These are phyloP conservation scores for Euspilapteryx auroguttella DNA, from an alignment of 2,888 invertebrate genomes.

Conservation along the genomic window DNA sequence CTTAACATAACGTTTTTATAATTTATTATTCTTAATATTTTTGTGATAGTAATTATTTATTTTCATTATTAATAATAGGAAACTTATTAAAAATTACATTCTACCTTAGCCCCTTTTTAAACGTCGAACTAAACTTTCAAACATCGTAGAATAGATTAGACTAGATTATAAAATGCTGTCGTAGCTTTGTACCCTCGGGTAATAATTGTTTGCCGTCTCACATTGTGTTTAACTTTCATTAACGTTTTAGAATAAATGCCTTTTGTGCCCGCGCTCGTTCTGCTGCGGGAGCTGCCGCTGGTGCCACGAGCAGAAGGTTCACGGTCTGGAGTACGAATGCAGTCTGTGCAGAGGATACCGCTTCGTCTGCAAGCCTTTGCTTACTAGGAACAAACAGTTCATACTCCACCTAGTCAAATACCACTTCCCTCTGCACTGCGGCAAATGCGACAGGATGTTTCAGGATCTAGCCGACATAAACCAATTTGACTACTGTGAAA, in stretches of 20 bases:
- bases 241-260: too few species aligned
- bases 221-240: slow-evolving; percentile 26
- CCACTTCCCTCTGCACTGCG: slow-evolving; percentile 39
- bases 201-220: background rate
- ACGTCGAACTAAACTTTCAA: too few species aligned
- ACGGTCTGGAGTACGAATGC: slow-evolving; percentile 39
- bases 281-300: slow-evolving; percentile 44
- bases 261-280: slow-evolving; percentile 38
- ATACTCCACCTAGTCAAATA: slow-evolving; percentile 26
- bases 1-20: too few species aligned
- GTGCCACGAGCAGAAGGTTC: slow-evolving; percentile 31
- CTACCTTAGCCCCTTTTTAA: too few species aligned
- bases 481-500: slow-evolving; percentile 33
- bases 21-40: too few species aligned
- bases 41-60: too few species aligned
- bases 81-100: too few species aligned
- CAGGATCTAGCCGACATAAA: slow-evolving; percentile 33
- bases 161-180: too few species aligned
- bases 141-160: too few species aligned
- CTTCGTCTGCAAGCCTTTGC: slow-evolving; percentile 28
- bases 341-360: slow-evolving; percentile 34
- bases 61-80: too few species aligned
- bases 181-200: background rate
- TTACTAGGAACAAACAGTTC: slow-evolving; percentile 22
- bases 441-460: slow-evolving; percentile 34